These are phyloP conservation scores for Naja naja DNA, from an alignment of 2,113 vertebrate species.

Conservation along the genomic window DNA sequence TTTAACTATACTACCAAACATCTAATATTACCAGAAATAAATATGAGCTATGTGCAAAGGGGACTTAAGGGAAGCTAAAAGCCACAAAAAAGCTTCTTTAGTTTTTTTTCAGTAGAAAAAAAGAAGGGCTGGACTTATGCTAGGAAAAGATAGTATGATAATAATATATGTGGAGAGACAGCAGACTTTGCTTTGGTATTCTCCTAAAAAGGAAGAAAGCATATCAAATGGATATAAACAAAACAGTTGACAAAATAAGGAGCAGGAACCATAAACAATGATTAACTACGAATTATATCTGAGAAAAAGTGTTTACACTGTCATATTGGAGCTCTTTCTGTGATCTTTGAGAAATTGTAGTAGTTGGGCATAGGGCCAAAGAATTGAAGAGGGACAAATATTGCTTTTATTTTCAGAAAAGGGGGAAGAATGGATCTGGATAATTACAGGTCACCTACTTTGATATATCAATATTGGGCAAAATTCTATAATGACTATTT, in stretches of 20 bases:
- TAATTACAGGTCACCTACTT: background rate
- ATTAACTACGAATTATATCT: background rate
- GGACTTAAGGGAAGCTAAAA: background rate
- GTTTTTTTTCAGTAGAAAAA: background rate
- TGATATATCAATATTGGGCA: background rate
- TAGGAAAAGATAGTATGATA: background rate
- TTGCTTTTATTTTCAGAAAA: background rate
- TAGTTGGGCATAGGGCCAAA: background rate
- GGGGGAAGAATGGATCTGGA: background rate
- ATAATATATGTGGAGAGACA: background rate
- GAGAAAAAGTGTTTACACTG: background rate
- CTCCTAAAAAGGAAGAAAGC: background rate
- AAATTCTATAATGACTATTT: background rate
- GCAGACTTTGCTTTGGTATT: background rate
- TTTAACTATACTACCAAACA: background rate
- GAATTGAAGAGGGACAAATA: background rate
- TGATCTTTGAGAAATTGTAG: background rate
- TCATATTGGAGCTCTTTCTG: background rate
- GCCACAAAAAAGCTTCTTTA: background rate
- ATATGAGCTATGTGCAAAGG: background rate
- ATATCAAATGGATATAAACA: background rate
- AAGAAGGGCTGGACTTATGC: background rate
- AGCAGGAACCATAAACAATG: background rate
- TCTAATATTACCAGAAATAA: background rate
- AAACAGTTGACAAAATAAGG: background rate